Conservation (phyloP, 2,888 invertebrate genomes). For the Pyrocoelia pectoralis region DNA sequence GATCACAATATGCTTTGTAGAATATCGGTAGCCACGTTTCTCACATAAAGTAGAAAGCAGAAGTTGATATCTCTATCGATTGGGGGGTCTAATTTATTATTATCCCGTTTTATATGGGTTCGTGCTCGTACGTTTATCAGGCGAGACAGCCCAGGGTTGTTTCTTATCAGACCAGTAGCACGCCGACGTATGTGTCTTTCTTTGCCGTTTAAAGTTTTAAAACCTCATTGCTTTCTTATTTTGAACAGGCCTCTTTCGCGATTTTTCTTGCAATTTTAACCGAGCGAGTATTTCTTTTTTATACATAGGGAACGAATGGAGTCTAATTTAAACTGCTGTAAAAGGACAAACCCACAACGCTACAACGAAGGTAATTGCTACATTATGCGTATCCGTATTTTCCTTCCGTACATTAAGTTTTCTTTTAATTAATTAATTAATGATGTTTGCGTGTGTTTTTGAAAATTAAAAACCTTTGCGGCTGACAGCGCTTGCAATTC, state of each 20-base stretch:
- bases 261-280: slow-evolving; percentile 2
- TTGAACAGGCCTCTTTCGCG: slow-evolving; percentile 12
- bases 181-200: slow-evolving; percentile 38
- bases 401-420: background rate
- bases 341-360: too few relatives aligned
- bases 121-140: slow-evolving; percentile 36
- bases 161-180: slow-evolving; percentile 40
- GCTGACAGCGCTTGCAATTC: slow-evolving; percentile 14
- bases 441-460: background rate
- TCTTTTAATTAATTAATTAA: slow-evolving; percentile 6
- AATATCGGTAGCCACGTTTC: slow-evolving; percentile 38
- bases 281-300: background rate
- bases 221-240: slow-evolving; percentile 38
- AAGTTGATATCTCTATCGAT: slow-evolving; percentile 43
- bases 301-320: too few relatives aligned
- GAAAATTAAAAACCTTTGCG: slow-evolving; percentile 1
- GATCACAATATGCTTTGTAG: slow-evolving; percentile 29
- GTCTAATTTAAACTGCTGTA: too few relatives aligned
- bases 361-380: background rate
- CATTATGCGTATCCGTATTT: background rate
- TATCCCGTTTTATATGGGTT: slow-evolving; percentile 42
- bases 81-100: slow-evolving; percentile 42
- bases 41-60: slow-evolving; percentile 41
- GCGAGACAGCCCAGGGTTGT: slow-evolving; percentile 35
- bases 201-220: slow-evolving; percentile 42